phyloP scores from a whole-genome alignment of 1,140 invertebrate genomes.

The Sitodiplosis mosellana region DNA sequence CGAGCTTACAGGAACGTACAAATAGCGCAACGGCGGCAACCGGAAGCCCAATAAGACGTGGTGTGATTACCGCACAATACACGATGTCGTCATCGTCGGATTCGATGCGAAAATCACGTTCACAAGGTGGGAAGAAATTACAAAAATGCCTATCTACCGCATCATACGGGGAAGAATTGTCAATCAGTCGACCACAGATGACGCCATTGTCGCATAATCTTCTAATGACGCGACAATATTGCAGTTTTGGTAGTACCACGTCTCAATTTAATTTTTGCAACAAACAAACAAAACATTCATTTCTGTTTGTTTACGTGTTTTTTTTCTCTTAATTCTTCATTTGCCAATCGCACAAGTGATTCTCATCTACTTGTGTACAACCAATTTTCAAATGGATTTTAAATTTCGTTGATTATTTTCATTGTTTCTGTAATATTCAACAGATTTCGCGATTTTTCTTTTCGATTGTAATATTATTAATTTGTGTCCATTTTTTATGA shows the following conservation, averaged over 20 bases:
- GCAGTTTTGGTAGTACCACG: constrained; percentile 74
- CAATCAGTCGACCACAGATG: constrained; percentile 30
- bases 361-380: too few species aligned
- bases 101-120: constrained; percentile 49
- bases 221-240: constrained; percentile 69
- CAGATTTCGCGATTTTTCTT: too few species aligned
- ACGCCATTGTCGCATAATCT: constrained; percentile 39
- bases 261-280: background rate
- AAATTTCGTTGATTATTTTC: too few species aligned
- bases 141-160: constrained; percentile 70
- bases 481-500: too few species aligned
- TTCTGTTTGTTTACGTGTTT: background rate
- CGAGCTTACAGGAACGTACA: background rate
- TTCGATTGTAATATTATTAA: too few species aligned
- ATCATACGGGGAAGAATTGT: constrained; percentile 45
- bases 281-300: background rate
- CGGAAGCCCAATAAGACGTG: constrained; percentile 6
- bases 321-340: too few species aligned
- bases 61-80: constrained; percentile 11
- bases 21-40: constrained; percentile 7
- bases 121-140: constrained; percentile 78
- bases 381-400: too few species aligned
- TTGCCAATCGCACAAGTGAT: too few species aligned
- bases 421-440: too few species aligned
- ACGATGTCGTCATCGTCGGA: constrained; percentile 10